Conservation (phyloP, 2,888 invertebrate species). For the Pollenia amentaria region DNA sequence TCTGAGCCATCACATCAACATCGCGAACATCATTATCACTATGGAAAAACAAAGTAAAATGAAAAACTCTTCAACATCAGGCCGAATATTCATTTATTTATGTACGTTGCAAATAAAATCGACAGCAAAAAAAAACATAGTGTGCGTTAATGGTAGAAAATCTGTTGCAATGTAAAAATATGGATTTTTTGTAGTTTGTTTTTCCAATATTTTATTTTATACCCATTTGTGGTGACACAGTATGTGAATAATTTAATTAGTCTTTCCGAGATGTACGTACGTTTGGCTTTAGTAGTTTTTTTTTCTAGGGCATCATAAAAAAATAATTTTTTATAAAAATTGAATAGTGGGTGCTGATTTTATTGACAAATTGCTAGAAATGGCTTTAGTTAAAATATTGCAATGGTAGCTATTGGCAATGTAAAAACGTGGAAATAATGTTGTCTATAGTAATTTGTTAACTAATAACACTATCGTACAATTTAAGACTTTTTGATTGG, state of each 20-base stretch:
- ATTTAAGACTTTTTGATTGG: too few species aligned
- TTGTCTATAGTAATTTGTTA: constrained; percentile 32
- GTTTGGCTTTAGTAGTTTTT: constrained; percentile 12
- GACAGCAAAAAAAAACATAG: constrained; percentile 45
- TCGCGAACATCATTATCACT: constrained; percentile 65
- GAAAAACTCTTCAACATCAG: constrained; percentile 44
- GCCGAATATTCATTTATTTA: constrained; percentile 67
- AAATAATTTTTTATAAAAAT: constrained; percentile 26
- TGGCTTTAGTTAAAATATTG: constrained; percentile 18
- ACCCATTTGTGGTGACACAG: constrained; percentile 73
- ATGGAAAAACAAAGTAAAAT: constrained; percentile 21
- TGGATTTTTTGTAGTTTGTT: constrained; percentile 53
- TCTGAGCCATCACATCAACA: constrained; percentile 48
- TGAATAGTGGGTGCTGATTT: constrained; percentile 38
- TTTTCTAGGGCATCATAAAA: not conserved
- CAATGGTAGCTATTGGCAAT: constrained; percentile 7
- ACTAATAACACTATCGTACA: constrained; percentile 7
- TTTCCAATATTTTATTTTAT: constrained; percentile 72
- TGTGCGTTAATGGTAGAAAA: constrained; percentile 74
- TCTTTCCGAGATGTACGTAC: constrained; percentile 49
- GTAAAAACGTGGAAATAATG: not conserved
- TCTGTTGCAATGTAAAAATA: constrained; percentile 68
- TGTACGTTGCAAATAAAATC: constrained; percentile 52
- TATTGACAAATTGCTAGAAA: constrained; percentile 29
- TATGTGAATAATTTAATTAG: constrained; percentile 74